Base-by-base conservation (phyloP, 2,113 vertebrate species). In the Onychorhynchus coronatus region DNA sequence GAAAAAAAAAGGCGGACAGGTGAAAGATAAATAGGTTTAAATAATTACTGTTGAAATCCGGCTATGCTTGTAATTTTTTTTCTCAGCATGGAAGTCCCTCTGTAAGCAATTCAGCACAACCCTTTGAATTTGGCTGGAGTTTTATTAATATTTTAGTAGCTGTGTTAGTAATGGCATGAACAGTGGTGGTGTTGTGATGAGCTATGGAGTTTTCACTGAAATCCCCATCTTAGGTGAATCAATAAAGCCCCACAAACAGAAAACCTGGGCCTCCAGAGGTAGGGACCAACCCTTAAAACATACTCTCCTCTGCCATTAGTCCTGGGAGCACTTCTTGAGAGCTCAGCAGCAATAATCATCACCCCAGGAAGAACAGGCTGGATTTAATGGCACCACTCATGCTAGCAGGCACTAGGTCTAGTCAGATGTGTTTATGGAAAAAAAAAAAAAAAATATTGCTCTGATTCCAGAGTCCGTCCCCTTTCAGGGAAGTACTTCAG, bases 91-190 rank as follows among this genome's bases (percentile, higher is more conserved):
- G 85, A 94, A 93, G 91, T 78, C 67, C 76, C 89, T 85, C 94
- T 85, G 72, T 72, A 96, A 89, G 91, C 84, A 90, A 77, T 88
- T 94, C 91, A 90, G 77, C 53, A 30, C 56, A 93, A 41, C 37
- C 47, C 59, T 96, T 96, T 96, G 94, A 85, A 85, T 90, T 61
- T 0, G 15, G 47, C 55, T 82, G 62, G 65, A 74, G 49, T 72
- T 95, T 93, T 86, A 95, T 97, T 84, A 96, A 96, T 97, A 93
- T 95, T 96, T 94, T 30, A 95, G 72, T 92, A 85, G 81, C 37
- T 59, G 58, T 0, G 0, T 58, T 63, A 53, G 79, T 85, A 95
- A 85, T 78, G 86, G 74, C 89, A 88, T 5, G 56, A 92, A 18
- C 27, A 23, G 65, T 24, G 62, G 73, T 56, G 73, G 81, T 24